These are phyloP conservation scores for Choloepus didactylus DNA, from an alignment of 2,797 vertebrate species.

Conservation along the genomic window DNA sequence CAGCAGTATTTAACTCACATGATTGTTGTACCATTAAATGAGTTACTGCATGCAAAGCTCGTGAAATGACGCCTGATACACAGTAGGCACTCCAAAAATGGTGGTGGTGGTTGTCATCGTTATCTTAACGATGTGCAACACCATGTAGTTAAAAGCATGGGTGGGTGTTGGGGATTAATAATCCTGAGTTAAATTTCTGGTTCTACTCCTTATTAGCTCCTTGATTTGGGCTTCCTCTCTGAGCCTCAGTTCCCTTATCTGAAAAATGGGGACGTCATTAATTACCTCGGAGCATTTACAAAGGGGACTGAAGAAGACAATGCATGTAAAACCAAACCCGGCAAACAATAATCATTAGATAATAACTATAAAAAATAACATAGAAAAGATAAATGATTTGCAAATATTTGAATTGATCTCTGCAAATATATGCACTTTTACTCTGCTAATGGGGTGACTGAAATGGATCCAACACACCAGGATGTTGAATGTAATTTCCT, in stretches of 20 bases:
- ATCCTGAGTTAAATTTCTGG: neutral
- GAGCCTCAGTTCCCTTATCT: neutral
- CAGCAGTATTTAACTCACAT: neutral
- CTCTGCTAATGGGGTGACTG: neutral
- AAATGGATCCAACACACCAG: neutral
- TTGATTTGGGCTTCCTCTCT: neutral
- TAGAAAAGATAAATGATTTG: neutral
- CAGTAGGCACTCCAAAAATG: rapidly evolving
- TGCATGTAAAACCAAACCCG: neutral
- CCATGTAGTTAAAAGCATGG: neutral
- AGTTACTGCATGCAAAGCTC: neutral
- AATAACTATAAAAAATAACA: neutral
- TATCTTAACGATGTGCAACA: neutral
- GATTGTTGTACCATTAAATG: neutral
- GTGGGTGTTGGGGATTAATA: neutral
- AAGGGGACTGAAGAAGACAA: neutral
- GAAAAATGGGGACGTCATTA: neutral
- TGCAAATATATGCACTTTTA: neutral
- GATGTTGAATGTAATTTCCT: slow-evolving; percentile 8
- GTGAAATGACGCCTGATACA: neutral
- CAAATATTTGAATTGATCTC: neutral
- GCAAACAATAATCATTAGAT: neutral
- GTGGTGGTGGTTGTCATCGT: neutral
- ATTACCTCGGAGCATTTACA: neutral
- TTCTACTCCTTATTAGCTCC: neutral